Base-by-base conservation (phyloP, 2,888 invertebrate genomes). In the Cryptosula pallasiana region DNA sequence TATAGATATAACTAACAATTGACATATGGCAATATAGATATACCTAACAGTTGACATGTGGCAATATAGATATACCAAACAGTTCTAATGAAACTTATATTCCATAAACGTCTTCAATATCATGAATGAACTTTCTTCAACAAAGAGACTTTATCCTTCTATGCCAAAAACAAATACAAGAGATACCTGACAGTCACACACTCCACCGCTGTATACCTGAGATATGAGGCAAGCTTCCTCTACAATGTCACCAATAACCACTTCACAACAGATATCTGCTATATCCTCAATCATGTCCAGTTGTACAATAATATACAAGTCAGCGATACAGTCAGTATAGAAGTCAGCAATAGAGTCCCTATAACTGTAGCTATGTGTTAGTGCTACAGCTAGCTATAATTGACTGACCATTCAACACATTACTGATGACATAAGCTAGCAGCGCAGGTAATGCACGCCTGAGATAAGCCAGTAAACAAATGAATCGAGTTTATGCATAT, bases 381-480 rank as follows among this genome's bases (percentile, higher is more conserved):
- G 9, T 45, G 45, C 5, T 45, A 45, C 45, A 45, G 45, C 20
- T 45, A 25, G 57, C 20, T 57, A n/a, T 57, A 57, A 5, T 9
- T 57, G 25, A 57, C 13, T 23, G 57, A 23, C 5, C n/a, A 25
- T 23, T 23, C 57, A 23, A 23, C n/a, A 23, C 57, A 23, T 16
- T 23, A 5, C 57, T 9, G 3, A 5, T 5, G 5, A 25, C 5
- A 57, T 9, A 23, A 57, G n/a, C 23, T 23, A 23, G 25, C 13
- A 57, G 25, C 5, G 63, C n/a, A 25, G n/a, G 25, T 34, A 63
- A 63, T n/a, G 34, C 32, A 63, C 13, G 34, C 32, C 27, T 5
- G 13, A 29, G 63, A 63, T 63, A 63, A 63, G 63, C 63, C 63
- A 5, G 63, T 13, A 55, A 55, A 55, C 55, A 55, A 55, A 55